Conservation (phyloP, 2,888 invertebrate species). For the Eretmocerus hayati region DNA sequence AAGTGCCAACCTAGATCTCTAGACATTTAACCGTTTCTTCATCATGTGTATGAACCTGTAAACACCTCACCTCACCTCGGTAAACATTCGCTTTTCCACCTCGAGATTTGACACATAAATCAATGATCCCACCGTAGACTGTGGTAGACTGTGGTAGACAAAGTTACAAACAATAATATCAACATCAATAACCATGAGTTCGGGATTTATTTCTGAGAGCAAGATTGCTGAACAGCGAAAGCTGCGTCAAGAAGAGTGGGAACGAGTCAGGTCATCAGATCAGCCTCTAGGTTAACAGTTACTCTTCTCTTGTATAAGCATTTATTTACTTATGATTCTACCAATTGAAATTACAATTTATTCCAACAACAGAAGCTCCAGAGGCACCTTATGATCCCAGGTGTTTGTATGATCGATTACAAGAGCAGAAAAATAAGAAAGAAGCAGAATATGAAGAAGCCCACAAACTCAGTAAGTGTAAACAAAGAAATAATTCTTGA, state of each 20-base stretch:
- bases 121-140: too few relatives aligned
- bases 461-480: slow-evolving; percentile 89
- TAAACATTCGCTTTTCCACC: too few relatives aligned
- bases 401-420: slow-evolving; percentile 84
- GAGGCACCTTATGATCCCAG: slow-evolving; percentile 77
- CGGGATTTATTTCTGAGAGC: slow-evolving; percentile 83
- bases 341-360: too few relatives aligned
- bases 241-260: slow-evolving; percentile 92
- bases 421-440: slow-evolving; percentile 86
- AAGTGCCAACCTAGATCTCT: too few relatives aligned
- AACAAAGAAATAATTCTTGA: too few relatives aligned
- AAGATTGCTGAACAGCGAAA: slow-evolving; percentile 76
- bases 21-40: too few relatives aligned
- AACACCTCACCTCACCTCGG: too few relatives aligned
- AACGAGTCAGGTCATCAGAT: slow-evolving; percentile 82
- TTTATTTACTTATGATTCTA: too few relatives aligned
- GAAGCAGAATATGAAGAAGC: slow-evolving; percentile 94
- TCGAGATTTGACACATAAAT: too few relatives aligned
- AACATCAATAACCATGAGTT: slow-evolving; percentile 65
- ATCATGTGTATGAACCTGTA: too few relatives aligned
- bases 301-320: slow-evolving; percentile 4
- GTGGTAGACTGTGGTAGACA: too few relatives aligned
- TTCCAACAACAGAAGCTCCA: slow-evolving; percentile 65
- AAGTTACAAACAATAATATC: too few relatives aligned
- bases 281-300: slow-evolving; percentile 71